These are phyloP conservation scores for Rafetus swinhoei DNA, from an alignment of 2,113 vertebrate species.

Conservation along the genomic window DNA sequence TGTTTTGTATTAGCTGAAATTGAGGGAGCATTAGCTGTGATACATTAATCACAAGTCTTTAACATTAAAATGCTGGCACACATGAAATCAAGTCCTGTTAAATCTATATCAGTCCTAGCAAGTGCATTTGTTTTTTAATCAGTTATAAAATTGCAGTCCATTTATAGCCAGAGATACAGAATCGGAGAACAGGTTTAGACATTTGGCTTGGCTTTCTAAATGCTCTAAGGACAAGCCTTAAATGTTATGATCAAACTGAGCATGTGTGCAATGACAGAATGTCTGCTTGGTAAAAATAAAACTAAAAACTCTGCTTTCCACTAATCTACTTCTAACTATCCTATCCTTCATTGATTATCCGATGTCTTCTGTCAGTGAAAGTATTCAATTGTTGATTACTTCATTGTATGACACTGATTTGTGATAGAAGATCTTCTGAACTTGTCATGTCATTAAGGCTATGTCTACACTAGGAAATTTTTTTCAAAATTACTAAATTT, in stretches of 20 bases:
- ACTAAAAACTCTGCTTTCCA: background rate
- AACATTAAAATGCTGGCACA: background rate
- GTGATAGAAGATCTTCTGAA: background rate
- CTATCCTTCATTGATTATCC: background rate
- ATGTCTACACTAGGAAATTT: too few species aligned
- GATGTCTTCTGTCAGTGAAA: background rate
- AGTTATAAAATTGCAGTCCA: background rate
- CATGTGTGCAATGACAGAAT: background rate
- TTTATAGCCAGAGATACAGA: background rate
- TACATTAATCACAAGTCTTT: slow-evolving; percentile 25
- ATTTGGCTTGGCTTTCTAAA: background rate
- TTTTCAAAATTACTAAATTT: too few species aligned
- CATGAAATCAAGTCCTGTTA: background rate
- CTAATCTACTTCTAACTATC: background rate
- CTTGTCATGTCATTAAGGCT: background rate
- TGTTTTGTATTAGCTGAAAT: background rate
- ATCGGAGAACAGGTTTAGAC: background rate
- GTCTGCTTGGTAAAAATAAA: background rate
- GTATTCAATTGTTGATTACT: background rate
- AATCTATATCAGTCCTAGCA: background rate
- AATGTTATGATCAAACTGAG: background rate
- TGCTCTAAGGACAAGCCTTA: background rate
- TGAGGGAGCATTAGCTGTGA: slow-evolving; percentile 31
- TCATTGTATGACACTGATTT: background rate
- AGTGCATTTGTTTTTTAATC: background rate